phyloP scores from a whole-genome alignment of 2,113 vertebrate species.

The Procavia capensis region DNA sequence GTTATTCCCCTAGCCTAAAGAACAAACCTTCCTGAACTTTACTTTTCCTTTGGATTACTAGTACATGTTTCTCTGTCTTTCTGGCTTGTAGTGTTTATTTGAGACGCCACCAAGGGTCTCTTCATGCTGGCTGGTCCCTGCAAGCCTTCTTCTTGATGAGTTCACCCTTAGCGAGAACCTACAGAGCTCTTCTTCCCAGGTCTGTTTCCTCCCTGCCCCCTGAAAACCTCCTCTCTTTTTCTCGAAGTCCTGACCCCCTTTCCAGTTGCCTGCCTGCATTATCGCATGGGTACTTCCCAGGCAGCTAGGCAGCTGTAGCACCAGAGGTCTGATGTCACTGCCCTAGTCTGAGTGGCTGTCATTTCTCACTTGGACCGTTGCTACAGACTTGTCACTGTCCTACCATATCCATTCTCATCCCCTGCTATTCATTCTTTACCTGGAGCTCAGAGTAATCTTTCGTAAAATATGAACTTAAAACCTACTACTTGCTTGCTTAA shows the following conservation, averaged over 20 bases:
- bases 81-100: neutral
- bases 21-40: neutral
- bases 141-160: accelerated
- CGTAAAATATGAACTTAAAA: constrained; percentile 1
- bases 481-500: neutral
- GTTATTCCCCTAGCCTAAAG: neutral
- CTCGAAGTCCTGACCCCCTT: neutral
- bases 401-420: neutral
- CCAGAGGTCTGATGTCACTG: neutral
- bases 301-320: neutral
- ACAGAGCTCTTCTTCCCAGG: neutral
- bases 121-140: too few relatives aligned
- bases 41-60: neutral
- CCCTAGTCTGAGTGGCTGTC: too few relatives aligned
- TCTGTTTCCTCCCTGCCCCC: accelerated
- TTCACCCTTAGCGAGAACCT: neutral
- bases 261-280: too few relatives aligned
- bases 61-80: neutral
- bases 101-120: neutral
- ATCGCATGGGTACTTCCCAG: neutral
- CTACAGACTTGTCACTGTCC: accelerated
- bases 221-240: neutral
- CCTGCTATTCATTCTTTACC: neutral
- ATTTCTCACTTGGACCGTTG: neutral
- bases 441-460: neutral